Evolutionary conservation across 2,113 vertebrate genomes (phyloP).

Genomic region (Terrapene triunguis): DNA sequence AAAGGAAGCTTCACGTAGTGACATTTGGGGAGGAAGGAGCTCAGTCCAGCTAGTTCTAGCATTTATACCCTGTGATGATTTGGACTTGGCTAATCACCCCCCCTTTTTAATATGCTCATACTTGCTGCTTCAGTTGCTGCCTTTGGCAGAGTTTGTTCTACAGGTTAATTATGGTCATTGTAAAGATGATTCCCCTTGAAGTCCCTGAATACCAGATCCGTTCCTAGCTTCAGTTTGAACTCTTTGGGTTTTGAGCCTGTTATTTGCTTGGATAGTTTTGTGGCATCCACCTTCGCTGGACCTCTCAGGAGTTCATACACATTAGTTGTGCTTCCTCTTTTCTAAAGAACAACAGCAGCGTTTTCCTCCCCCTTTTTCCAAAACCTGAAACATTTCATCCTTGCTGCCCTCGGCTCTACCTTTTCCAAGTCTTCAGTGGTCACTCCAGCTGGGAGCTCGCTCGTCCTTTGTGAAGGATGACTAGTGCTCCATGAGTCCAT

Average conservation of each 20-base stretch:
- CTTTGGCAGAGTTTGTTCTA: neutral
- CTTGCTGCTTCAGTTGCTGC: rapidly evolving
- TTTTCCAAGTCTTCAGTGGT: neutral
- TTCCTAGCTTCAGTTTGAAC: neutral
- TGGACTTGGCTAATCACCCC: neutral
- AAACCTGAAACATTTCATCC: neutral
- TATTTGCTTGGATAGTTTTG: slow-evolving; percentile 49
- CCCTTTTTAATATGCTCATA: neutral
- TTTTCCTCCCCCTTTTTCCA: neutral
- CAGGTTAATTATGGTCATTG: rapidly evolving
- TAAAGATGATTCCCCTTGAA: neutral
- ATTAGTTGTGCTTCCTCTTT: neutral
- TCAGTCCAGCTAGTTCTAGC: rapidly evolving
- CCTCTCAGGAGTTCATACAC: neutral
- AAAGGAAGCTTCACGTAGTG: neutral
- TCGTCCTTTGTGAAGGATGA: neutral
- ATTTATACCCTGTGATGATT: neutral
- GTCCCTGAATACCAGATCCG: rapidly evolving
- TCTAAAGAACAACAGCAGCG: neutral
- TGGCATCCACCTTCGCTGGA: slow-evolving; percentile 25
- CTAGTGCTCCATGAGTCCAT: neutral
- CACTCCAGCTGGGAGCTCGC: neutral
- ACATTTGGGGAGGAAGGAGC: neutral
- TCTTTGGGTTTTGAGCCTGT: neutral
- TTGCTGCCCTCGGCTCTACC: neutral